A percentile compares a stretch with the other conserved stretches of the same genome.
phyloP scores from a whole-genome alignment of 2,113 vertebrate genomes.

The Diphyllodes magnificus region DNA sequence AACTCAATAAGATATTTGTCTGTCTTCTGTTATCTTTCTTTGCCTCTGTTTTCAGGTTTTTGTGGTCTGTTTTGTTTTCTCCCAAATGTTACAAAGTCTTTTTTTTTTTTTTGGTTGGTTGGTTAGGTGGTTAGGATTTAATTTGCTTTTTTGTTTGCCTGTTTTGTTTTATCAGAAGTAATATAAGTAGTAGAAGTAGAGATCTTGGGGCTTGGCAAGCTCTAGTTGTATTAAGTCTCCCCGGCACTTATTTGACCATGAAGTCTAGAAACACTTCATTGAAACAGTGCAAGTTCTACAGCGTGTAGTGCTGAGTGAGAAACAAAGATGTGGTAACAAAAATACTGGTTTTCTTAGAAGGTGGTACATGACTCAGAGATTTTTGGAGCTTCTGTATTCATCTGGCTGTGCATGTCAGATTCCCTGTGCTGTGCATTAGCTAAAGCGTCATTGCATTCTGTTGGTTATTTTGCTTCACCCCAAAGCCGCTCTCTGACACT shows the following conservation, averaged over 20 bases:
- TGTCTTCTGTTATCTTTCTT: background rate
- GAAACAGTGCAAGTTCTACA: background rate
- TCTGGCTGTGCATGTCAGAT: background rate
- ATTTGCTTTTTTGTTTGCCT: background rate
- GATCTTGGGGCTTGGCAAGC: background rate
- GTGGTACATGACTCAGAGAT: background rate
- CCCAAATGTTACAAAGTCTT: background rate
- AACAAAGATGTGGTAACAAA: background rate
- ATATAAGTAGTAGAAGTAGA: background rate
- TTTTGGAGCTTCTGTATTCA: background rate
- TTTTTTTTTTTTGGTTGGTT: background rate
- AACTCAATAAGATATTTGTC: background rate
- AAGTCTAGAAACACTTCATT: background rate
- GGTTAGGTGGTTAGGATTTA: background rate
- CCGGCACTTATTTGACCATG: background rate
- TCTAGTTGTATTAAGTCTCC: background rate
- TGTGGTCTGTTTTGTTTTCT: background rate
- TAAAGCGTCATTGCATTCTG: background rate
- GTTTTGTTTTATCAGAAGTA: background rate
- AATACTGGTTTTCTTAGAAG: background rate
- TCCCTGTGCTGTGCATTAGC: background rate
- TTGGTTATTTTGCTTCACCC: background rate
- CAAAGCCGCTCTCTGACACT: background rate
- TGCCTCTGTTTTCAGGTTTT: background rate
- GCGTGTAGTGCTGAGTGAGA: background rate